phyloP scores from a whole-genome alignment of 2,888 invertebrate species.

The Protophormia terraenovae region DNA sequence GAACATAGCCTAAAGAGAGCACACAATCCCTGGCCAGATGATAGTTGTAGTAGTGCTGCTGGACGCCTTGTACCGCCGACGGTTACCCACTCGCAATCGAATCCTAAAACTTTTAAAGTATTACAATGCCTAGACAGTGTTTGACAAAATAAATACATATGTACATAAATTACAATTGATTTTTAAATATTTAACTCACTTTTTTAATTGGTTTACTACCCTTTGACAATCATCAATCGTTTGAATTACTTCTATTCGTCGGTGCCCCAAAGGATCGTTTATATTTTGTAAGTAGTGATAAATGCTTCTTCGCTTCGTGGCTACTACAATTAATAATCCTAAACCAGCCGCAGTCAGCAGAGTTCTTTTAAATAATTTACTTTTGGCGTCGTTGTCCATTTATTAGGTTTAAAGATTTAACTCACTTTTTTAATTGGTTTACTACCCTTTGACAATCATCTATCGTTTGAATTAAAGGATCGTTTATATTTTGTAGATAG shows the following conservation, averaged over 20 bases:
- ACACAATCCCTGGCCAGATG: conserved; percentile 87
- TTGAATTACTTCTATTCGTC: conserved; percentile 77
- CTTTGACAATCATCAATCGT: conserved; percentile 75
- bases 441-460: conserved; percentile 76
- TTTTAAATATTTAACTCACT: conserved; percentile 71
- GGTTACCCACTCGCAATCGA: conserved; percentile 92
- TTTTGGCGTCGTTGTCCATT: conserved; percentile 13
- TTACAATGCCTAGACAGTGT: conserved; percentile 73
- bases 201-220: conserved; percentile 75
- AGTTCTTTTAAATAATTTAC: conserved; percentile 51
- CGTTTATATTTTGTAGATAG: conserved; percentile 70
- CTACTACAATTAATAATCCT: conserved; percentile 76
- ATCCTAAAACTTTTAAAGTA: conserved; percentile 84
- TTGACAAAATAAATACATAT: neutral
- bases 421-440: conserved; percentile 77
- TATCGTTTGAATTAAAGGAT: conserved; percentile 75
- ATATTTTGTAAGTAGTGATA: conserved; percentile 71
- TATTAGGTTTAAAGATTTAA: neutral
- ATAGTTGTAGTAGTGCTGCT: conserved; percentile 88
- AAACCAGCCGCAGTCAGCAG: conserved; percentile 73
- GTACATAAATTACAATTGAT: neutral
- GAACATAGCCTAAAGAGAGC: conserved; percentile 86
- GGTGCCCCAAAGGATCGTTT: conserved; percentile 72
- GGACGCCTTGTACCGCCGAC: conserved; percentile 83
- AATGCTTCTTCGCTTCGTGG: conserved; percentile 83